These are phyloP conservation scores for Herpetotheres cachinnans DNA, from an alignment of 2,113 vertebrate genomes.

Conservation along the genomic window DNA sequence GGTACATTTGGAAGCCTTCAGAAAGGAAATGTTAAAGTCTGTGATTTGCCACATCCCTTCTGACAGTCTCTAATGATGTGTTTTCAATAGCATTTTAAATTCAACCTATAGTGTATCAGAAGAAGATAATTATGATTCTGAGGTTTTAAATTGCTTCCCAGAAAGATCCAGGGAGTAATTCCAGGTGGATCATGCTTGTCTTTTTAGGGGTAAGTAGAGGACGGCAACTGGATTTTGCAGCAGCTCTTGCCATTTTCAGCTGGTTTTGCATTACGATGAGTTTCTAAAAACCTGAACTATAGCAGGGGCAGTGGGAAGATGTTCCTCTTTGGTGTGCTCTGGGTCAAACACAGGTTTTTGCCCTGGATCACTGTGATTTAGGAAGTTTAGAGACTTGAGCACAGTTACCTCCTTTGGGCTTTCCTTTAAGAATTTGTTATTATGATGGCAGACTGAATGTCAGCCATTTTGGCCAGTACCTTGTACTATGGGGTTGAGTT, in stretches of 20 bases:
- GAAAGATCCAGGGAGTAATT: neutral
- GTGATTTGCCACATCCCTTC: conserved; percentile 25
- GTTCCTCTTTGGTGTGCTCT: neutral
- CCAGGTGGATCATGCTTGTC: neutral
- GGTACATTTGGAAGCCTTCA: neutral
- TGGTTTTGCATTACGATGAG: neutral
- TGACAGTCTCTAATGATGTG: neutral
- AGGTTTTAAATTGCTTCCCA: conserved; percentile 33
- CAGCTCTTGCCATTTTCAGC: neutral
- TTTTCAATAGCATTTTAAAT: conserved; percentile 31
- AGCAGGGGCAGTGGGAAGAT: neutral
- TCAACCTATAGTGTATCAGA: neutral
- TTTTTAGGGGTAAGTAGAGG: neutral
- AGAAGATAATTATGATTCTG: conserved; percentile 31
- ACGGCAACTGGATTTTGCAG: neutral
- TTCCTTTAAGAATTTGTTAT: neutral
- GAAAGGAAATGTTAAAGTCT: neutral
- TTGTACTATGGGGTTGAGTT: neutral
- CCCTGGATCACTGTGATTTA: neutral
- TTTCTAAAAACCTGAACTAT: neutral
- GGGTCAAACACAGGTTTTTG: neutral
- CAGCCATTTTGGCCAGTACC: neutral
- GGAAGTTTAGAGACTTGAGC: neutral
- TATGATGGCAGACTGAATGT: rapidly evolving
- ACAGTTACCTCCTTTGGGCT: neutral